These are phyloP conservation scores for Crotalus helleri DNA, from an alignment of 2,113 vertebrate species.

Conservation along the genomic window DNA sequence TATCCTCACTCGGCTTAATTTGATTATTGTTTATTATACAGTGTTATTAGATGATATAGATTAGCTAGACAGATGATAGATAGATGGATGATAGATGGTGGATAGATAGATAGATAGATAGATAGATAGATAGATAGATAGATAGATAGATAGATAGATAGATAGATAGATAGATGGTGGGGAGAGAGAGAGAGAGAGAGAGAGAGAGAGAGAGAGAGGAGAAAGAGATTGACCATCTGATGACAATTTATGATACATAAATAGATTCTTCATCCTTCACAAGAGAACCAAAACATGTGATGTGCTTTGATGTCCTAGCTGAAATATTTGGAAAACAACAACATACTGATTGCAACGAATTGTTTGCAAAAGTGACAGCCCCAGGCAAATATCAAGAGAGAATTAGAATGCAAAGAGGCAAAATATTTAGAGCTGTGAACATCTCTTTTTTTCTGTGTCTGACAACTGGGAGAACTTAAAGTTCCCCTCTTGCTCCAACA, in stretches of 20 bases:
- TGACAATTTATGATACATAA: too few relatives aligned
- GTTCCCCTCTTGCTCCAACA: background rate
- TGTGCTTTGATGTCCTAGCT: conserved; percentile 24
- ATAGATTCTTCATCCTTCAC: background rate
- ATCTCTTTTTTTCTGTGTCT: background rate
- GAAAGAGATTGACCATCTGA: too few relatives aligned
- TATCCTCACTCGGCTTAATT: background rate
- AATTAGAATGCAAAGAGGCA: conserved; percentile 24
- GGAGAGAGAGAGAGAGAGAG: background rate
- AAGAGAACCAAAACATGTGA: background rate
- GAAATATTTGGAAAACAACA: conserved; percentile 36
- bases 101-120: too few relatives aligned
- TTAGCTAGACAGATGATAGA: background rate
- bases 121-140: too few relatives aligned
- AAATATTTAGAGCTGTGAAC: conserved; percentile 26
- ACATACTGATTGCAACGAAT: background rate
- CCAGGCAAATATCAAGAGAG: conserved; percentile 26
- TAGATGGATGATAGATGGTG: too few relatives aligned
- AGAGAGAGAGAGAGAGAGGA: background rate
- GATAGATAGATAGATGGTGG: too few relatives aligned
- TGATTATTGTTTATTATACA: background rate
- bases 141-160: too few relatives aligned
- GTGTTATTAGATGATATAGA: background rate
- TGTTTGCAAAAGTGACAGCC: conserved; percentile 26
- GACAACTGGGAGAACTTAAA: conserved; percentile 2